These are phyloP conservation scores for Thymelicus lineola DNA, from an alignment of 2,888 invertebrate genomes.

Conservation along the genomic window DNA sequence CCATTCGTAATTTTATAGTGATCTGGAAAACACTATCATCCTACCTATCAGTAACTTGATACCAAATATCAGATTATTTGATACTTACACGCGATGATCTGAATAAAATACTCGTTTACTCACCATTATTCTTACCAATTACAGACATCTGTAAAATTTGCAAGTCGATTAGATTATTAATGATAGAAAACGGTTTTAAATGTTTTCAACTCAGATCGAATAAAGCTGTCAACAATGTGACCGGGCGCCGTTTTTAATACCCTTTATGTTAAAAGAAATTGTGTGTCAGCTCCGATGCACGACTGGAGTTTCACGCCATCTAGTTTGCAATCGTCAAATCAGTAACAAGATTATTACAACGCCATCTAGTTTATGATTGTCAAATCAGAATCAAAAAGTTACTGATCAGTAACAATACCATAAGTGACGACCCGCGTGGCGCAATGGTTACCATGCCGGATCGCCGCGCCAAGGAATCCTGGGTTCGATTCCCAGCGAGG, in stretches of 20 bases:
- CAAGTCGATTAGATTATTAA: constrained; percentile 34
- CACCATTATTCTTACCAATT: constrained; percentile 27
- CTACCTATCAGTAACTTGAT: constrained; percentile 24
- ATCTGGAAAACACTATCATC: not conserved
- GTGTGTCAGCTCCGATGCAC: too few species aligned
- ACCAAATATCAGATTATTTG: constrained; percentile 19
- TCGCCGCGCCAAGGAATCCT: too few species aligned
- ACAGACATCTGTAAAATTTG: constrained; percentile 31
- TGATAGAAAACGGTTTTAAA: constrained; percentile 10
- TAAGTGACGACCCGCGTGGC: too few species aligned
- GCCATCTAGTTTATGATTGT: too few species aligned
- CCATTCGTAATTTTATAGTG: too few species aligned
- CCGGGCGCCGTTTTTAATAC: constrained; percentile 1
- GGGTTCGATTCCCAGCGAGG: too few species aligned
- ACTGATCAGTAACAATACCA: too few species aligned
- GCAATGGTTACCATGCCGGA: too few species aligned
- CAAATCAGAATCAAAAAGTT: too few species aligned
- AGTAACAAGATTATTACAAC: too few species aligned
- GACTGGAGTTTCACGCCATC: too few species aligned
- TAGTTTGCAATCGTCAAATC: too few species aligned
- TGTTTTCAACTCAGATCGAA: constrained; percentile 7
- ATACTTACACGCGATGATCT: constrained; percentile 15
- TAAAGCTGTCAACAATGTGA: constrained; percentile 21
- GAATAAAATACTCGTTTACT: constrained; percentile 23
- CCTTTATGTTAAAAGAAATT: constrained; percentile 13